phyloP scores from a whole-genome alignment of 1,140 invertebrate species.

The Apis laboriosa region DNA sequence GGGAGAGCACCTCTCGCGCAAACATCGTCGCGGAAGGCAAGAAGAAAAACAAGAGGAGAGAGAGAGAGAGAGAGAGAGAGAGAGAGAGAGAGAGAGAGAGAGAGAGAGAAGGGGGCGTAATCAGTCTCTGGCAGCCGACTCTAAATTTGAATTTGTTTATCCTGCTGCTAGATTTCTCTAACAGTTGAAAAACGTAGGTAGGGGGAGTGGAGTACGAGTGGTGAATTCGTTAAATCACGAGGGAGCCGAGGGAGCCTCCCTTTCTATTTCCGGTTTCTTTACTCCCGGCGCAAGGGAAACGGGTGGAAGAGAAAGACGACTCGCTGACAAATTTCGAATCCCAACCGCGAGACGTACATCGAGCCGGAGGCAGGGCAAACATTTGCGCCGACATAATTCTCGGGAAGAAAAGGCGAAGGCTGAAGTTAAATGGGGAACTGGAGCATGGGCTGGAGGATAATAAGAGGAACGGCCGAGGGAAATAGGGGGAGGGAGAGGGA shows the following conservation, averaged over 20 bases:
- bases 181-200: background rate
- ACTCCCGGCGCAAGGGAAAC: background rate
- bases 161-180: background rate
- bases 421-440: constrained; percentile 23
- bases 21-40: background rate
- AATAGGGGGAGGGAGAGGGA: background rate
- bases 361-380: background rate
- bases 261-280: background rate
- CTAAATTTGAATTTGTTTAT: constrained; percentile 24
- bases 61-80: too few relatives aligned
- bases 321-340: constrained; percentile 12
- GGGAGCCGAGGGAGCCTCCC: too few relatives aligned
- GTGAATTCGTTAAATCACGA: constrained; percentile 1
- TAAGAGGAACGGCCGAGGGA: constrained; percentile 24
- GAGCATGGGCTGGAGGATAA: constrained; percentile 5
- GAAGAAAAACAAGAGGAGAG: background rate
- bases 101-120: background rate
- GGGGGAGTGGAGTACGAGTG: too few relatives aligned
- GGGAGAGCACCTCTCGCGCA: too few relatives aligned
- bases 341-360: background rate
- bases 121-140: background rate
- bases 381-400: constrained; percentile 8
- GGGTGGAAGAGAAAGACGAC: background rate
- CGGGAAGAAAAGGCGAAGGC: constrained; percentile 9
- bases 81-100: too few relatives aligned